A percentile compares a stretch with the other conserved stretches of the same genome.
Evolutionary conservation across 1,140 invertebrate genomes (phyloP).

Genomic region (Tetramorium parvispinum): DNA sequence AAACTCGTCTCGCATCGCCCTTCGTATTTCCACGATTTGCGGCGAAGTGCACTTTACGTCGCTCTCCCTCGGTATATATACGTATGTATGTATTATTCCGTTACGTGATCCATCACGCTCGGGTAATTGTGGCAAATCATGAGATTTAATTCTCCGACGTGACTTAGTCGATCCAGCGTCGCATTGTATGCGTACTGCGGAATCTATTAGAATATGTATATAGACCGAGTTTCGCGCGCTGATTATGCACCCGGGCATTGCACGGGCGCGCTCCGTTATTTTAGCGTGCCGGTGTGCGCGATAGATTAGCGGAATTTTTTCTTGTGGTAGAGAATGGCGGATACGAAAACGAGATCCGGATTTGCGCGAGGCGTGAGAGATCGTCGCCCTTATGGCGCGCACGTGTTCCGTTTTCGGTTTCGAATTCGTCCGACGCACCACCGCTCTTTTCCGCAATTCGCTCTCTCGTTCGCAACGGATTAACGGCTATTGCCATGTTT

Average conservation of each 20-base stretch:
- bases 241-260: background rate
- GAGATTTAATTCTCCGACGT: slow-evolving; percentile 31
- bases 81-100: background rate
- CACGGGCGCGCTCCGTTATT: background rate
- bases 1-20: slow-evolving; percentile 13
- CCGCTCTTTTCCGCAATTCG: background rate
- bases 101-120: slow-evolving; percentile 7
- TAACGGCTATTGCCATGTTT: background rate
- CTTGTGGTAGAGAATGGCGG: background rate
- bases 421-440: background rate
- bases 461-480: background rate
- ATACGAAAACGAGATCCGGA: slow-evolving; percentile 45
- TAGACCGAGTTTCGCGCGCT: background rate
- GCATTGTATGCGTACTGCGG: background rate
- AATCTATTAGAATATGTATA: background rate
- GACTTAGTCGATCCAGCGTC: slow-evolving; percentile 19
- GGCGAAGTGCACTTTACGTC: background rate
- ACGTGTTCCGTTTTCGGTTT: slow-evolving; percentile 39
- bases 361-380: slow-evolving; percentile 58
- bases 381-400: slow-evolving; percentile 56
- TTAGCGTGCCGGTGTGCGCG: background rate
- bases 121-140: slow-evolving; percentile 20
- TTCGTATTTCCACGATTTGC: slow-evolving; percentile 8
- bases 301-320: background rate
- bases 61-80: background rate